Evolutionary conservation across 2,797 vertebrate species (phyloP).

Genomic region (Cephalopachus bancanus): DNA sequence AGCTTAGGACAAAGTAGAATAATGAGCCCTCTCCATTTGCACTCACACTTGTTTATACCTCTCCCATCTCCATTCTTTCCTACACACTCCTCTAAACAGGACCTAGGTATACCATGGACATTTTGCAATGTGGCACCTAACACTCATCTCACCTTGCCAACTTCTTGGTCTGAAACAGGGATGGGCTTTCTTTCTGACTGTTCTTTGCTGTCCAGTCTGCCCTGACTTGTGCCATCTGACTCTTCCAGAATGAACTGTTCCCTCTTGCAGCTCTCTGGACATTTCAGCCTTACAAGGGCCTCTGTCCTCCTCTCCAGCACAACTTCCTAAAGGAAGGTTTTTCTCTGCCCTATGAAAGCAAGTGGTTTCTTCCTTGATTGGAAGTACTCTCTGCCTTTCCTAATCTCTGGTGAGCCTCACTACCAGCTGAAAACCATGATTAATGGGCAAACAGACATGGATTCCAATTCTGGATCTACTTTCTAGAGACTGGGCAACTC

Average conservation of each 20-base stretch:
- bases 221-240: neutral
- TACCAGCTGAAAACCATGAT: neutral
- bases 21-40: too few species aligned
- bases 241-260: neutral
- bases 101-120: neutral
- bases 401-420: neutral
- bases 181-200: neutral
- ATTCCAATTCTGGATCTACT: neutral
- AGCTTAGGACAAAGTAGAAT: too few species aligned
- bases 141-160: rapidly evolving
- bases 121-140: rapidly evolving
- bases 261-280: neutral
- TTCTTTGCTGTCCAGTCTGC: neutral
- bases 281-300: neutral
- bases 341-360: neutral
- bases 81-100: too few species aligned
- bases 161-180: neutral
- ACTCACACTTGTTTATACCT: neutral
- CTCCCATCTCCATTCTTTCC: neutral
- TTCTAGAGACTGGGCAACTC: neutral
- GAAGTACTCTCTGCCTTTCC: neutral
- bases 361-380: neutral
- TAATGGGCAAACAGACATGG: too few species aligned
- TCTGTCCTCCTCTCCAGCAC: neutral
- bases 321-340: neutral